A percentile compares a stretch with the other conserved stretches of the same genome.
These are phyloP conservation scores for Nannoperca australis DNA, from an alignment of 2,797 vertebrate genomes.

Conservation along the genomic window DNA sequence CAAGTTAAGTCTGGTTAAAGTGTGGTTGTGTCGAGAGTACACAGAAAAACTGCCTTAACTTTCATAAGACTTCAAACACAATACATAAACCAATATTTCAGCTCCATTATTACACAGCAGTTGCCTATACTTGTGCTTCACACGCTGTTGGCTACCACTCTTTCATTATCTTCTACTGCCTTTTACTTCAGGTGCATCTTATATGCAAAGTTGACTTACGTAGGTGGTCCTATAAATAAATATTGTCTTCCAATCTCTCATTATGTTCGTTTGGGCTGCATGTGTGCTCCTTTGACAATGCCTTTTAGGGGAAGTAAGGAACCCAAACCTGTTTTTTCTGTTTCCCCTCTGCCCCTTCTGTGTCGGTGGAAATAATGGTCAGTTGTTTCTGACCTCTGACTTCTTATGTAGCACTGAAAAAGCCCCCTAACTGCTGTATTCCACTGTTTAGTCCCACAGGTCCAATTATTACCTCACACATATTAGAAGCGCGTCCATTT, in stretches of 20 bases:
- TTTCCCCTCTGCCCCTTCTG: constrained; percentile 19
- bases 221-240: constrained; percentile 25
- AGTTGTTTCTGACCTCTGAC: constrained; percentile 54
- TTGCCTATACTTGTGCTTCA: constrained; percentile 8
- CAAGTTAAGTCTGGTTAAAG: constrained; percentile 20
- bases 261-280: constrained; percentile 19
- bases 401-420: constrained; percentile 51
- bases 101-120: constrained; percentile 24
- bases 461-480: constrained; percentile 62
- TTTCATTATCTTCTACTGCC: constrained; percentile 41
- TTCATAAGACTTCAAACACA: constrained; percentile 37
- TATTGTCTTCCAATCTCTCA: constrained; percentile 15
- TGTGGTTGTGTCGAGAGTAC: neutral
- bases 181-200: constrained; percentile 7
- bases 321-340: constrained; percentile 16
- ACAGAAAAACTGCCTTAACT: constrained; percentile 4
- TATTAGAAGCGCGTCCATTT: constrained; percentile 24
- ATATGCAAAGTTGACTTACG: constrained; percentile 14
- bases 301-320: constrained; percentile 28
- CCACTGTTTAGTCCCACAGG: constrained; percentile 39
- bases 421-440: constrained; percentile 34
- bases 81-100: constrained; percentile 36
- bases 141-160: neutral
- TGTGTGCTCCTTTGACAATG: constrained; percentile 15
- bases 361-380: constrained; percentile 55